Evolutionary conservation across 2,113 vertebrate species (phyloP), one percentile per base, ranked within the genome.

Genomic region (Kryptolebias marmoratus): DNA sequence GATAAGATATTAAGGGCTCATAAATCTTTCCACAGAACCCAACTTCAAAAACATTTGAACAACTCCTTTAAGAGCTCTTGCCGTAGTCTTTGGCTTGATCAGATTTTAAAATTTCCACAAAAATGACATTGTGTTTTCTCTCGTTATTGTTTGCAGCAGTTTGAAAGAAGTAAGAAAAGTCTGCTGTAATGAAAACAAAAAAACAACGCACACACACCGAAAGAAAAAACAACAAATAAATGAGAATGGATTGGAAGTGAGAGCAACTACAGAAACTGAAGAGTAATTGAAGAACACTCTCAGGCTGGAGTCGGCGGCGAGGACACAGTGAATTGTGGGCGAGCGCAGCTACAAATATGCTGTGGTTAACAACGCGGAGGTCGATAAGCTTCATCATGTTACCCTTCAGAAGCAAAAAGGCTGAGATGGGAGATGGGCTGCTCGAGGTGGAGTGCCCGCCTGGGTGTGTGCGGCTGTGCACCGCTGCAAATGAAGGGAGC

Each of bases 321-420:
- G 75, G 63, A 70, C 70, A 39, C 60, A 18, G 76, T 70, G 79
- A 77, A 81, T 77, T 68, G 77, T 45, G 73, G 74, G 68, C 64
- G 79, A 87, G 80, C 8, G 36, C 75, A 74, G 72, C 80, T 82
- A 88, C 86, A 87, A 89, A 86, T 88, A 55, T 90, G 82, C 85
- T 83, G 86, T 83, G 82, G 88, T 86, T 89, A 88, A 90, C 89
- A 89, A 92, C 85, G 66, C 3, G 0, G 77, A 56, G 85, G 82
- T 90, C 83, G 82, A 90, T 90, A 80, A 79, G 81, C 66, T 81
- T 90, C 85, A 88, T 90, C 83, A 65, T 88, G 84, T 90, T 90
- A 87, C 88, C 85, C 87, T 86, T 87, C 87, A 88, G 84, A 89
- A 71, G 86, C 87, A 87, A 81, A 91, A 89, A 83, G 72, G 30